These are phyloP conservation scores for Zophobas morio DNA, from an alignment of 1,140 invertebrate genomes.

Conservation along the genomic window DNA sequence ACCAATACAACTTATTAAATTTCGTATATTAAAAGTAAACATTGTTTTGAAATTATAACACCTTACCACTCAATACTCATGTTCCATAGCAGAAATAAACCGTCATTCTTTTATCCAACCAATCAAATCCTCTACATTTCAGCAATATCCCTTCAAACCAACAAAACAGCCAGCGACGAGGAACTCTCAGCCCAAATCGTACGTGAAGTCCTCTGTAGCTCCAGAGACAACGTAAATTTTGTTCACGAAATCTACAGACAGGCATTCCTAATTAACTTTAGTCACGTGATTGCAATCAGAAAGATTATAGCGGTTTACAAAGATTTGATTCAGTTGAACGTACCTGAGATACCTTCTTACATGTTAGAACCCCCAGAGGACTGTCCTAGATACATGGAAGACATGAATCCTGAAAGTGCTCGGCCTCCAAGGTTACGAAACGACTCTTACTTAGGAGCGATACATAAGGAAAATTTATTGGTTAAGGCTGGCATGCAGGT, in stretches of 20 bases:
- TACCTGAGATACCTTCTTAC: slow-evolving; percentile 86
- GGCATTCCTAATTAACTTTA: slow-evolving; percentile 92
- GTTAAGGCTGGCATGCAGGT: slow-evolving; percentile 84
- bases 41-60: too few relatives aligned
- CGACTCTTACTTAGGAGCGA: slow-evolving; percentile 87
- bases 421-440: slow-evolving; percentile 80
- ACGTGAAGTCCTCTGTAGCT: slow-evolving; percentile 89
- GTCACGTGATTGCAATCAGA: slow-evolving; percentile 88
- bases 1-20: too few relatives aligned
- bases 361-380: slow-evolving; percentile 86
- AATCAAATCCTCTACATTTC: background rate
- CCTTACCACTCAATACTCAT: too few relatives aligned
- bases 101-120: slow-evolving; percentile 8
- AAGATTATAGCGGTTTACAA: slow-evolving; percentile 95
- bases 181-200: slow-evolving; percentile 74
- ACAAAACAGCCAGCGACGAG: slow-evolving; percentile 62
- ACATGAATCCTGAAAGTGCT: slow-evolving; percentile 68
- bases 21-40: too few relatives aligned
- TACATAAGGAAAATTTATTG: slow-evolving; percentile 83
- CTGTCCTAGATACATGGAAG: slow-evolving; percentile 53
- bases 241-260: slow-evolving; percentile 95
- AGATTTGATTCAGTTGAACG: slow-evolving; percentile 94
- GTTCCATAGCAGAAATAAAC: too few relatives aligned
- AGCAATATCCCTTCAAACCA: slow-evolving; percentile 62
- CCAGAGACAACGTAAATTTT: slow-evolving; percentile 94